Conservation (phyloP, 2,797 vertebrate genomes). For the Silurus aristotelis region DNA sequence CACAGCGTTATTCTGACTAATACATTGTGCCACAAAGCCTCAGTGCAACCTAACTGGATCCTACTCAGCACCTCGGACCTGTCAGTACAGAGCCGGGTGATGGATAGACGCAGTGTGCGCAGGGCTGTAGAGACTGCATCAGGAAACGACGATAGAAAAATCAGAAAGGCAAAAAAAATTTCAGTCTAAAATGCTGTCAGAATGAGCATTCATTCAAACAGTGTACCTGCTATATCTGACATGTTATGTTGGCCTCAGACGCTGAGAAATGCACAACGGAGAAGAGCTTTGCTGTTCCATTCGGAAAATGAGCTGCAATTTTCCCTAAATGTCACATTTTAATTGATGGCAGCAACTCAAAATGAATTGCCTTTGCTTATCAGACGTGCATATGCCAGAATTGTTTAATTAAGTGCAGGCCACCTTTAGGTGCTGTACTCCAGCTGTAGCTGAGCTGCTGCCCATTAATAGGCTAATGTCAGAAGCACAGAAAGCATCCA, state of each 20-base stretch:
- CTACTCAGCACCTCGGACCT: constrained; percentile 27
- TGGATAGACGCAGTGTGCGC: constrained; percentile 1
- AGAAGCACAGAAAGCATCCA: constrained; percentile 13
- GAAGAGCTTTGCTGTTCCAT: constrained; percentile 4
- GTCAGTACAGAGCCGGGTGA: constrained; percentile 18
- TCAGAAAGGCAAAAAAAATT: not conserved
- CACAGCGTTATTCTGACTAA: constrained; percentile 50
- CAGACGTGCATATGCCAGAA: constrained; percentile 8
- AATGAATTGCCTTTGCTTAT: constrained; percentile 36
- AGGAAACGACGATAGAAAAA: not conserved
- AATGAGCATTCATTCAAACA: not conserved
- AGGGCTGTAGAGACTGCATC: constrained; percentile 7
- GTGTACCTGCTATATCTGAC: not conserved
- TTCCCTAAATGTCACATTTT: constrained; percentile 24
- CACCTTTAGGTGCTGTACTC: constrained; percentile 9
- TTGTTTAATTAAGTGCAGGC: constrained; percentile 26
- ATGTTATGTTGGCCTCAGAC: not conserved
- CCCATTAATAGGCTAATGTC: constrained; percentile 22
- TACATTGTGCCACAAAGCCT: constrained; percentile 28
- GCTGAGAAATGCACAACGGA: not conserved
- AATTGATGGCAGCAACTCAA: constrained; percentile 20
- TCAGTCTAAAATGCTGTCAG: not conserved
- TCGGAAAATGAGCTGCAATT: not conserved
- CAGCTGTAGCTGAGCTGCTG: constrained; percentile 11
- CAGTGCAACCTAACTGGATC: constrained; percentile 23